These are phyloP conservation scores for pig (Sus scrofa) DNA, from an alignment of 2,113 vertebrate genomes.

Conservation along the genomic window DNA sequence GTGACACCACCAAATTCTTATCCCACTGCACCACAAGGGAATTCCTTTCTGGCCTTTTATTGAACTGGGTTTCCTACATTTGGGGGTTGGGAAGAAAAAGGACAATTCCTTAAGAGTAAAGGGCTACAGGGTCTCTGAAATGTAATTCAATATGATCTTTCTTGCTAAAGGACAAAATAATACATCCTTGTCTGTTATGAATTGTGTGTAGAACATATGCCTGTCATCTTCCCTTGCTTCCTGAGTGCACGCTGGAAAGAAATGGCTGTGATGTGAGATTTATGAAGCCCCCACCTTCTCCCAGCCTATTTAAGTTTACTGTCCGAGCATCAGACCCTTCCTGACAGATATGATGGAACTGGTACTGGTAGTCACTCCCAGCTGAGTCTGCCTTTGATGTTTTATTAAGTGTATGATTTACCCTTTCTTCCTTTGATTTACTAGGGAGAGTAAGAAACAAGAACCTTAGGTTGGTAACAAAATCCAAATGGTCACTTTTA, in stretches of 20 bases:
- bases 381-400: conserved; percentile 73
- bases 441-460: conserved; percentile 58
- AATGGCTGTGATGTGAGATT: conserved; percentile 36
- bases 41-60: conserved; percentile 51
- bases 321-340: background rate
- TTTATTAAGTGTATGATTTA: conserved; percentile 78
- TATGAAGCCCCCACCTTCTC: conserved; percentile 24
- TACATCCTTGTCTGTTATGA: background rate
- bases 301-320: conserved; percentile 1
- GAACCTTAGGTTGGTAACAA: conserved; percentile 54
- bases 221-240: conserved; percentile 10
- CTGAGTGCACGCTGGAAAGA: background rate
- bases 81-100: background rate
- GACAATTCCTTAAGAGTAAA: background rate
- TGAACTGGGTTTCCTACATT: background rate
- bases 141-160: background rate
- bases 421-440: conserved; percentile 64
- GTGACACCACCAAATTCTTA: no score
- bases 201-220: background rate
- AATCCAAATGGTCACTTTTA: conserved; percentile 61
- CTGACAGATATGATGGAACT: conserved; percentile 50
- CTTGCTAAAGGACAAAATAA: conserved; percentile 26
- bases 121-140: background rate
- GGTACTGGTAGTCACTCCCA: conserved; percentile 62
- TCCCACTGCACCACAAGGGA: no score